Percentiles rank a stretch among this genome's conserved stretches.
These are phyloP conservation scores for Dryoscopus gambensis DNA, from an alignment of 2,113 vertebrate species.

Conservation along the genomic window DNA sequence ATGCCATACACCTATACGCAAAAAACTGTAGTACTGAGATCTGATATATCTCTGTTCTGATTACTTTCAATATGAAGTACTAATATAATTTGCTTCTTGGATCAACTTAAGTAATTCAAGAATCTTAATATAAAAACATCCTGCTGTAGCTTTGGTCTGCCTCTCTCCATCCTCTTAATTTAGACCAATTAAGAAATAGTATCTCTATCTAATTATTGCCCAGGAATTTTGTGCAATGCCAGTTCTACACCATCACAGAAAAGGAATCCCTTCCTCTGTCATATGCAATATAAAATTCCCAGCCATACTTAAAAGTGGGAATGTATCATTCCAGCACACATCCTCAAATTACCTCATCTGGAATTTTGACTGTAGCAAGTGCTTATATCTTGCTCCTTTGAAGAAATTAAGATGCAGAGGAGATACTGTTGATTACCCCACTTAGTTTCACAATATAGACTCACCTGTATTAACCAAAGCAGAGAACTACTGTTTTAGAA, in stretches of 20 bases:
- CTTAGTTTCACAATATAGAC: not conserved
- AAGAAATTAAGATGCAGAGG: not conserved
- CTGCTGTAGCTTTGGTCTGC: not conserved
- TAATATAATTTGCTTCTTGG: not conserved
- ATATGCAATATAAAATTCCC: not conserved
- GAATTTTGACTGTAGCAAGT: not conserved
- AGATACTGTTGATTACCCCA: not conserved
- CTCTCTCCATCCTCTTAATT: not conserved
- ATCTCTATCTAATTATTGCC: not conserved
- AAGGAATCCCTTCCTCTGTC: not conserved
- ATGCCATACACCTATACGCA: not conserved
- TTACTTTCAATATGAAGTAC: not conserved
- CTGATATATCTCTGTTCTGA: not conserved
- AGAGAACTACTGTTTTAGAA: not conserved
- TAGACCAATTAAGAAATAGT: not conserved
- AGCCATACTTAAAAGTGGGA: not conserved
- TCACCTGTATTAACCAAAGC: not conserved
- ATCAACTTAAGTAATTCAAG: not conserved
- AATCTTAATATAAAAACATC: not conserved
- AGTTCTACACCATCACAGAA: not conserved
- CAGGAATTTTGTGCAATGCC: not conserved
- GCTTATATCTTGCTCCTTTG: not conserved
- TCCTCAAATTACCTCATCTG: not conserved
- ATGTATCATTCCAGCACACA: not conserved
- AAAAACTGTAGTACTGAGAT: not conserved